phyloP scores from a whole-genome alignment of 2,888 invertebrate species.

The Rhabditoides inermis region DNA sequence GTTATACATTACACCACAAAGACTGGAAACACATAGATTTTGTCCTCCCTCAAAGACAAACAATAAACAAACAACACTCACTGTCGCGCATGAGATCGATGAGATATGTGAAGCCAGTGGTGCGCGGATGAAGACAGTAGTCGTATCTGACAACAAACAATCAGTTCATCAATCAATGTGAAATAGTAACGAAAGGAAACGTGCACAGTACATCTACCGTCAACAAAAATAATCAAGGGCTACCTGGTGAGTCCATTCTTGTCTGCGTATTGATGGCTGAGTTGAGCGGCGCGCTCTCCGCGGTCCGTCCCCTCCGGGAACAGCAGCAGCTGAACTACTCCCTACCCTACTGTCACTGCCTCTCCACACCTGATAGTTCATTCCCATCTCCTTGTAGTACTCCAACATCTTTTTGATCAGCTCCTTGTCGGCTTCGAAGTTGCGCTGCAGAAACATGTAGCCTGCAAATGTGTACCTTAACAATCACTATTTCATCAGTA shows the following conservation, averaged over 20 bases:
- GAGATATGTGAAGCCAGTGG: constrained; percentile 73
- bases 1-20: no score
- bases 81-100: no score
- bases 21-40: no score
- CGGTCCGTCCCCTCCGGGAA: constrained; percentile 82
- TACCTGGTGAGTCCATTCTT: constrained; percentile 56
- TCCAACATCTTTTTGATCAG: constrained; percentile 66
- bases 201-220: no score
- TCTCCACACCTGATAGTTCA: constrained; percentile 57
- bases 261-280: constrained; percentile 68
- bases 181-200: no score
- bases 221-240: no score
- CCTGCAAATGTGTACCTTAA: no score
- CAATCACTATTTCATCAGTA: no score
- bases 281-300: constrained; percentile 64
- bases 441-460: constrained; percentile 74
- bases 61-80: no score
- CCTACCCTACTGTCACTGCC: no score
- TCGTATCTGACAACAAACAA: constrained; percentile 63
- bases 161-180: no score
- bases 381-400: constrained; percentile 66
- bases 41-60: no score
- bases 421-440: constrained; percentile 70
- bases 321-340: constrained; percentile 67
- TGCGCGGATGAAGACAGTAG: constrained; percentile 76